Base-by-base conservation (phyloP, 2,797 vertebrate genomes). In the Chelonia mydas region DNA sequence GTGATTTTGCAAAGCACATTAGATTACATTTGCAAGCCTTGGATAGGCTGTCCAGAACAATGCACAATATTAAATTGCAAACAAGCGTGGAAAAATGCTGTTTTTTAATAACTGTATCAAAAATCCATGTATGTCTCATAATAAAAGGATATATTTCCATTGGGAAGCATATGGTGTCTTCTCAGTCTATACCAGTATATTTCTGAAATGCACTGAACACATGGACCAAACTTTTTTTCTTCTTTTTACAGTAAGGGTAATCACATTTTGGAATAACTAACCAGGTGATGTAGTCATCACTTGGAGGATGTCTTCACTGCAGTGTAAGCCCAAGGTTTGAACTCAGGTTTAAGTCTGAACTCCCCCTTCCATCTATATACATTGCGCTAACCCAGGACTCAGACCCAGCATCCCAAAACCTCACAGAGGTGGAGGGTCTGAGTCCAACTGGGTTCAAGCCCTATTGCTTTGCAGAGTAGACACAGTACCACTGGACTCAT, bases 221-320 rank as follows among this genome's bases (percentile, higher is more conserved):
- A 6, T 65, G 10, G 55, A 45, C 54, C 23, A 72, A 88, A 72
- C 2, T 15, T 1, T 0, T 0, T 17, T 86, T 51, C 12, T 61
- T 15, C 41, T 88, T 68, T 21, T 61, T 9, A 6, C 74, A 41
- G 59, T 78, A 19, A 21, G 81, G 51, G 19, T 72, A 81, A 72
- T 17, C 31, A 59, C 88, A 59, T 50, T 83, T 6, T 0, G 4
- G 68, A 50, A n/a, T 23, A 68, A 28, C n/a, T 41, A 23, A 74
- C 17, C 0, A 1, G 25, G 61, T 80, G 19, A 51, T 41, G 33
- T 76, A 9, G 17, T 59, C 0, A 0, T 51, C 59, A 61, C 59
- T 61, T 33, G 59, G 59, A 61, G 31, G 31, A 61, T 61, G 31
- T 61, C 15, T 33, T 17, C 15, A 61, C 31, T 61, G 59, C 59